A percentile compares a stretch with the other conserved stretches of the same genome.
These are phyloP conservation scores for Paramisgurnus dabryanus DNA, from an alignment of 2,113 vertebrate genomes.

Conservation along the genomic window DNA sequence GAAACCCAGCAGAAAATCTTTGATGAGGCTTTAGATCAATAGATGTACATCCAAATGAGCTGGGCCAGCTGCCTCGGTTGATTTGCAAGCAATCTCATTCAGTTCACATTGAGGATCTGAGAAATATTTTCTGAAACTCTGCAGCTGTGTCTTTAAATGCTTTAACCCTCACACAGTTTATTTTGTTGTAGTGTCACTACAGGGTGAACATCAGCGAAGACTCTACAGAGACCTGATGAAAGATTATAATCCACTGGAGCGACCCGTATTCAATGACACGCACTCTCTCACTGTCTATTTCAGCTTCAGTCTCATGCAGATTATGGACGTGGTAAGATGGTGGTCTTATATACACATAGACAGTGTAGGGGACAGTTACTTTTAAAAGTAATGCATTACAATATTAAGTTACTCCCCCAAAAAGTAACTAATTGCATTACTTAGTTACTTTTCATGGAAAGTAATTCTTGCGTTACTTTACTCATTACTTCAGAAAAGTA, in stretches of 20 bases:
- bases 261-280: constrained; percentile 89
- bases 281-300: constrained; percentile 85
- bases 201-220: constrained; percentile 87
- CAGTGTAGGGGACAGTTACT: no score
- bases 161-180: neutral
- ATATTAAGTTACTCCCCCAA: no score
- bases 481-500: no score
- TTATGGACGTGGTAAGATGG: constrained; percentile 91
- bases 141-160: neutral
- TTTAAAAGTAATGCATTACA: no score
- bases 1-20: constrained; percentile 39
- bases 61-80: constrained; percentile 18
- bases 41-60: constrained; percentile 34
- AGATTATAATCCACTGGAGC: constrained; percentile 84
- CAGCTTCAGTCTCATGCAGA: constrained; percentile 89
- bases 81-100: constrained; percentile 40
- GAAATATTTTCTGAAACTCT: neutral
- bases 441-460: no score
- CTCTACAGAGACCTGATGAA: constrained; percentile 83
- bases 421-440: no score
- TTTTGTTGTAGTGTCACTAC: constrained; percentile 78
- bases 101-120: neutral
- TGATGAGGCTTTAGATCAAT: constrained; percentile 49
- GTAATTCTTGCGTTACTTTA: no score
- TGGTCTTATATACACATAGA: neutral